Base-by-base conservation (phyloP, 2,888 invertebrate genomes). In the Resseliella maxima region DNA sequence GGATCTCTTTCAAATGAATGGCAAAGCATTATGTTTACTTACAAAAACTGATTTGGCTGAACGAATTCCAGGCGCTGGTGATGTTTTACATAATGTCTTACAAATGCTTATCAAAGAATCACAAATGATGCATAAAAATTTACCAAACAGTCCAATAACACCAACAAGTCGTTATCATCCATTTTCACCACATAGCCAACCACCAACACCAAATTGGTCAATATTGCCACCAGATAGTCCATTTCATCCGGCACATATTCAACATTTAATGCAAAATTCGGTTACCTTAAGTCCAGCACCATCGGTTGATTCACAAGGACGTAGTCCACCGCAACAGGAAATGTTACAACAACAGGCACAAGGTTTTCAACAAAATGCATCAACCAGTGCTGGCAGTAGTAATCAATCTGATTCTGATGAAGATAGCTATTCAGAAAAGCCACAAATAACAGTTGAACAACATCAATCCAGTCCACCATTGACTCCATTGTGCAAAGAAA, bases 1-100 rank as follows among this genome's bases (percentile, higher is more conserved):
- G 94, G 97, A 98, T 90, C 94, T 96, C 92, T 98, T 98, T 91
- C 97, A 97, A 92, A 98, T 98, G 97, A 98, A 98, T 91, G 98
- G 98, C 93, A 98, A 98, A 92, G 98, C 98, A 0, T 92, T 98
- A 89, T 97, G 97, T 90, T 93, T 98, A 85, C 92, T 98, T 88
- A 98, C 96, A 85, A 95, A 98, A 90, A 94, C 94, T 24, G 98
- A 98, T 91, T 94, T 98, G 88, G 96, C 96, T 38, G 97, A 98
- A 90, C 93, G 98, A 87, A 97, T 97, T 88, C 98, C 98, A 0
- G 96, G 97, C 31, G 97, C 97, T 46, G 98, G 98, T 1, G 98
- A 98, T 90, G 96, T 98, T 31, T 92, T 98, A 87, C 97, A 97
- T 92, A 98, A 98, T 92, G 97, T 97, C 46, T 93, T 98, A 85